phyloP scores from a whole-genome alignment of 35 echinoderm and acorn worm species.

The Ophioderma brevispina region DNA sequence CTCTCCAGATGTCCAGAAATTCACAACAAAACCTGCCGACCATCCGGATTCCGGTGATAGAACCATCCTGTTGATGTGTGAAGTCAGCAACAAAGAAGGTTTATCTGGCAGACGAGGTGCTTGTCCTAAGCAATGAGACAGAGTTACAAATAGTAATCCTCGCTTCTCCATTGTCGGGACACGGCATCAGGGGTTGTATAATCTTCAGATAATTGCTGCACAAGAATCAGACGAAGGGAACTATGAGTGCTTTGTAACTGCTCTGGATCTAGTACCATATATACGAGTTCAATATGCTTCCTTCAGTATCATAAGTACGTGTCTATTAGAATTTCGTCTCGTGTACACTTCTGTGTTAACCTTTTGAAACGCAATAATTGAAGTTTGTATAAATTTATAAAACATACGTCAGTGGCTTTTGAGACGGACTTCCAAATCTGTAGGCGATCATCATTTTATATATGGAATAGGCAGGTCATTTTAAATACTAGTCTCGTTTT shows the following conservation, averaged over 20 bases:
- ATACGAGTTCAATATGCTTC: slow-evolving; percentile 52
- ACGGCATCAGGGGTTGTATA: slow-evolving; percentile 57
- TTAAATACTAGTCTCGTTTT: too few species aligned
- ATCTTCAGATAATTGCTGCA: slow-evolving; percentile 72
- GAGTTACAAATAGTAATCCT: slow-evolving; percentile 36
- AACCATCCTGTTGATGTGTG: slow-evolving; percentile 56
- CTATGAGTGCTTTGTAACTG: slow-evolving; percentile 75
- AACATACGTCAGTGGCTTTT: too few species aligned
- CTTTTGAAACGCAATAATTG: not conserved
- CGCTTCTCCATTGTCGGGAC: slow-evolving; percentile 74
- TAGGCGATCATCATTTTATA: not conserved
- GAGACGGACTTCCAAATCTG: not conserved
- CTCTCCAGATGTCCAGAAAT: slow-evolving; percentile 55
- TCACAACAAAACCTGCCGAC: slow-evolving; percentile 58
- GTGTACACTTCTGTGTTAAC: not conserved
- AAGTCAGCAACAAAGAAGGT: slow-evolving; percentile 73
- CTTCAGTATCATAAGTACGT: slow-evolving; percentile 62
- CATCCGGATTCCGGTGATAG: slow-evolving; percentile 37
- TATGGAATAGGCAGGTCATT: too few species aligned
- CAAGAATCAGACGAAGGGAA: slow-evolving; percentile 60
- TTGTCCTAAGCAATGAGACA: slow-evolving; percentile 73
- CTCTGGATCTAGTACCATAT: slow-evolving; percentile 25
- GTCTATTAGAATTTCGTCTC: too few species aligned
- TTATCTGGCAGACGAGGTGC: slow-evolving; percentile 72
- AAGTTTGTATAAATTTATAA: not conserved